These are phyloP conservation scores for Conchocele bisecta DNA, from an alignment of 2,888 invertebrate genomes.

Conservation along the genomic window DNA sequence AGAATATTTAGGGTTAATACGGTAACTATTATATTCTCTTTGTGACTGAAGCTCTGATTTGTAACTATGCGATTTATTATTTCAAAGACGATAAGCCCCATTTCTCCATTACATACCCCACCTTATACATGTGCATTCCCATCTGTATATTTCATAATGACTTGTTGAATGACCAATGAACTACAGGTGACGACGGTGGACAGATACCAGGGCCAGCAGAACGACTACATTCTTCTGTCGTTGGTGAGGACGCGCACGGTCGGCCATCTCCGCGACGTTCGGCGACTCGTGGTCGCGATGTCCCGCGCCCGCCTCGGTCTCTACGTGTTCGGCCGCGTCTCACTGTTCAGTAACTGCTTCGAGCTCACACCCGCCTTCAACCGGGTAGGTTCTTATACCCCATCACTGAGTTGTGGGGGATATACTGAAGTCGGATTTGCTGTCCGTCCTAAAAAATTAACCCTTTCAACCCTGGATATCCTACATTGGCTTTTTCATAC, in stretches of 20 bases:
- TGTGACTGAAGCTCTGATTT: too few relatives aligned
- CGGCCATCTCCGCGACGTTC: slow-evolving; percentile 97
- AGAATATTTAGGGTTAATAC: too few relatives aligned
- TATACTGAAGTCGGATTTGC: too few relatives aligned
- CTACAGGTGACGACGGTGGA: slow-evolving; percentile 91
- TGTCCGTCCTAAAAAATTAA: too few relatives aligned
- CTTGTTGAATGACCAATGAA: not conserved
- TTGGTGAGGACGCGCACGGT: slow-evolving; percentile 97
- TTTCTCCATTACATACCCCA: too few relatives aligned
- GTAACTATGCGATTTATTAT: too few relatives aligned
- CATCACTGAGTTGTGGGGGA: too few relatives aligned
- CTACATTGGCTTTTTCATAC: too few relatives aligned
- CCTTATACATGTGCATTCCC: too few relatives aligned
- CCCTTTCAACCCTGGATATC: too few relatives aligned
- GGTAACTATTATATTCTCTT: too few relatives aligned
- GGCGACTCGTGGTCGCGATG: slow-evolving; percentile 98
- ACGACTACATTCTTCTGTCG: slow-evolving; percentile 98
- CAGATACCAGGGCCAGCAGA: slow-evolving; percentile 99
- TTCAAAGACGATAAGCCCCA: too few relatives aligned
- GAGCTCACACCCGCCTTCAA: slow-evolving; percentile 97
- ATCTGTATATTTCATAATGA: not conserved
- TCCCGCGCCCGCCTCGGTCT: slow-evolving; percentile 98
- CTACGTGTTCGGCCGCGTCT: slow-evolving; percentile 96
- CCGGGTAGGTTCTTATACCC: slow-evolving; percentile 78
- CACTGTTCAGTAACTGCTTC: slow-evolving; percentile 97